Evolutionary conservation across 2,113 vertebrate species (phyloP).

Genomic region (Gavia stellata): DNA sequence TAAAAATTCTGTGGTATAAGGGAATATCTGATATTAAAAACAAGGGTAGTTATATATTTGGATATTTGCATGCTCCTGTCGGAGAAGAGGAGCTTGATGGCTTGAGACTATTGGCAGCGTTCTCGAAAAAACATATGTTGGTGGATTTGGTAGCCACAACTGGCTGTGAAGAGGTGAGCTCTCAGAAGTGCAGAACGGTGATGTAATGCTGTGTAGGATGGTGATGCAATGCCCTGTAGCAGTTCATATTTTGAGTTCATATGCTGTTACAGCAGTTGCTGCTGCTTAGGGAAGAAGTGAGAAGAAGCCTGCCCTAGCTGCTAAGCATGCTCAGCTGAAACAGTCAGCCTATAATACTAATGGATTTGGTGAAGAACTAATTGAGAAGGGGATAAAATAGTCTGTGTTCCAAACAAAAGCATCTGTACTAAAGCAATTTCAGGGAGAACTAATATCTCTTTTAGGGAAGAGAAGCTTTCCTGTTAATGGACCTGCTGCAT

Average conservation of each 20-base stretch:
- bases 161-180: not conserved
- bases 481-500: not conserved
- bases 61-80: accelerated
- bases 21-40: not conserved
- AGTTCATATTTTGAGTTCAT: not conserved
- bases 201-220: not conserved
- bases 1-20: not conserved
- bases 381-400: not conserved
- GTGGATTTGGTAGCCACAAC: not conserved
- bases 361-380: not conserved
- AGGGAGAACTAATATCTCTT: not conserved
- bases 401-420: not conserved
- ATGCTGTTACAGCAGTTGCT: not conserved
- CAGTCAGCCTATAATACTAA: not conserved
- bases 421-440: not conserved
- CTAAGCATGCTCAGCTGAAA: not conserved
- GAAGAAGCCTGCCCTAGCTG: not conserved
- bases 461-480: not conserved
- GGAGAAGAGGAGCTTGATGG: not conserved
- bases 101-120: not conserved
- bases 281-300: not conserved
- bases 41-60: not conserved
- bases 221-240: not conserved
- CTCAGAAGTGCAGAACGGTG: not conserved
- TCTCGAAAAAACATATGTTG: not conserved